Evolutionary conservation across 2,888 invertebrate species (phyloP), one percentile per base, ranked within the genome.

Genomic region (Crematogaster levior): DNA sequence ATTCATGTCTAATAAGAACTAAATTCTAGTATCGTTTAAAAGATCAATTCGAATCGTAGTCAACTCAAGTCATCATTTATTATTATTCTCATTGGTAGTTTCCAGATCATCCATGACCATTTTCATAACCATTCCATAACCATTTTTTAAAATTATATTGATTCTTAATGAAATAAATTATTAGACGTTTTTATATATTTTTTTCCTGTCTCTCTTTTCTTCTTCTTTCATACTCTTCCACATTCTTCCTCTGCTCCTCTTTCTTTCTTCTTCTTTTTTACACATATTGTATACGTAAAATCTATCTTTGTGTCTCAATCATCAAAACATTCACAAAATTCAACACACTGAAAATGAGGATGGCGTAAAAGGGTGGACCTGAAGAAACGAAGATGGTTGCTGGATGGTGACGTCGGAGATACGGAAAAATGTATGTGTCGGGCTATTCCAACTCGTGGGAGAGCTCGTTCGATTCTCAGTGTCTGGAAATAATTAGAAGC

Each of bases 401-500:
- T 10, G 46, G 73, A 53, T 27, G 21, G 51, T 37, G 58, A 46
- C 51, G 30, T 12, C 37, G n/a, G 34, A 51, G 89, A 88, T 87
- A 87, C 85, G 86, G 84, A 91, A 91, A 91, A 90, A 90, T 91
- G 91, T 92, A 92, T 92, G 91, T 90, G 91, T 89, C 86, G 85
- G 85, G 92, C 91, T 92, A 92, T 93, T 92, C 91, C 90, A 87
- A 90, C 88, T 90, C 89, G 91, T 90, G 90, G 91, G 91, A 91
- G 91, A 91, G 92, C 94, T 94, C 93, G 94, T 94, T 94, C 94
- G 94, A 94, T 94, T 94, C 94, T 94, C 94, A 93, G 94, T 94
- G 94, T 94, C 94, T 94, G 94, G 94, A 94, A 94, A 94, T 94
- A 94, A 94, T 94, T 94, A 94, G 94, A 94, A 93, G 91, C 92